Evolutionary conservation across 2,797 vertebrate species (phyloP), one percentile per base, ranked within the genome.

Genomic region (Jordanella pulchra): DNA sequence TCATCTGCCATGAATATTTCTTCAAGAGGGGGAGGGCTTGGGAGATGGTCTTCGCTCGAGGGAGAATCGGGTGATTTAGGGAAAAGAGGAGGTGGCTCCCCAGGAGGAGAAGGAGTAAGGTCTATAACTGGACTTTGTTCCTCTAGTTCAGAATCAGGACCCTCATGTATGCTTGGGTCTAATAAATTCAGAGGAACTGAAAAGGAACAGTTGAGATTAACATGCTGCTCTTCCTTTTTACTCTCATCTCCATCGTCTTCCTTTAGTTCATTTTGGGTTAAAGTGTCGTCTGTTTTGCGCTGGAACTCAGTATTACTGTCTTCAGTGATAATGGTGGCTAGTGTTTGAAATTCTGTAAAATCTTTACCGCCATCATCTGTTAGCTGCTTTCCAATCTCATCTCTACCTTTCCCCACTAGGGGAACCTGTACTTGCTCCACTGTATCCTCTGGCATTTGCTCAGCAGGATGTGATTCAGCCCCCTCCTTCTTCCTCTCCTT

Each of bases 351-450:
- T 66, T 2, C 73, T 75, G 65, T 67, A 69, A 55, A 50, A 32
- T 69, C 73, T 28, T 79, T 65, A 32, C 25, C 44, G 11, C 44
- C 58, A 76, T 85, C 71, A 50, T 54, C 54, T 45, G 47, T 3
- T 21, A 12, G 61, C 35, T 66, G 67, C 73, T 80, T 72, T 76
- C 69, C 72, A 17, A 18, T 15, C 27, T 85, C 79, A 14, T 78
- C 28, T 3, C 21, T 72, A 30, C 82, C 71, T 56, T 47, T 71
- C 35, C 85, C 53, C 15, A 53, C 68, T 72, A 64, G 69, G 39
- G 39, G 55, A 9, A 25, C 32, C 15, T 44, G 45, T 45, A 60
- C 17, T 5, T 84, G 73, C 10, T 80, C 72, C n/a, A 7, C 25
- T 48, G 47, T 65, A 27, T 72, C 69, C 23, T 81, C 54, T 45